Evolutionary conservation across 2,888 invertebrate genomes (phyloP).

Genomic region (Noctua janthina): DNA sequence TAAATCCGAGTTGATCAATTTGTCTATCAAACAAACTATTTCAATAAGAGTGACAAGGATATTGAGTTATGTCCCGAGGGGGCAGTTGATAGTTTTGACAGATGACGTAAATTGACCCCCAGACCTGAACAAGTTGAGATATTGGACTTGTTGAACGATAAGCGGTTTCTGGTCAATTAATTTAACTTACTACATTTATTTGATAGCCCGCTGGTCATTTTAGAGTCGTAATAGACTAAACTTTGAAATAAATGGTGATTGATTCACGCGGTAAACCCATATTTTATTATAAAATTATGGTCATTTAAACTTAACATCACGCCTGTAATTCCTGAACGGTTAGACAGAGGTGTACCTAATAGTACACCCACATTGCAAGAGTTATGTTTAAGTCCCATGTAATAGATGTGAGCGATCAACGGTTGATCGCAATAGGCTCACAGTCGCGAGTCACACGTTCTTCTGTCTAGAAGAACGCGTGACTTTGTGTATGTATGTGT

Average conservation of each 20-base stretch:
- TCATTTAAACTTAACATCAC: background rate
- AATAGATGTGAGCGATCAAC: too few species aligned
- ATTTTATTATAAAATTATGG: background rate
- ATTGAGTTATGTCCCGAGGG: slow-evolving; percentile 10
- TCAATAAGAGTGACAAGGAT: slow-evolving; percentile 18
- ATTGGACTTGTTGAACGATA: slow-evolving; percentile 57
- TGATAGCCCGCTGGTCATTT: slow-evolving; percentile 2
- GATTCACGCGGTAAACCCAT: background rate
- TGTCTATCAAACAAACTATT: slow-evolving; percentile 22
- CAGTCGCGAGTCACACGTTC: too few species aligned
- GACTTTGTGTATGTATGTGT: too few species aligned
- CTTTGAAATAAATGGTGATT: slow-evolving; percentile 13
- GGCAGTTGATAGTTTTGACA: slow-evolving; percentile 54
- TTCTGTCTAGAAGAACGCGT: too few species aligned
- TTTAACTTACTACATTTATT: slow-evolving; percentile 43
- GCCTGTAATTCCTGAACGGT: too few species aligned
- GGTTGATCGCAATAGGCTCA: too few species aligned
- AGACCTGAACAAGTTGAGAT: slow-evolving; percentile 50
- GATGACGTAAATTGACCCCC: slow-evolving; percentile 56
- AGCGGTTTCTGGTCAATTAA: slow-evolving; percentile 44
- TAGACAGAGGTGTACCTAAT: too few species aligned
- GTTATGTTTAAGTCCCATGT: too few species aligned
- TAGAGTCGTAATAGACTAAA: background rate
- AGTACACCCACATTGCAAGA: too few species aligned
- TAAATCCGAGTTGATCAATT: slow-evolving; percentile 1